Conservation (phyloP, 1,140 invertebrate genomes). For the Gerris buenoi region DNA sequence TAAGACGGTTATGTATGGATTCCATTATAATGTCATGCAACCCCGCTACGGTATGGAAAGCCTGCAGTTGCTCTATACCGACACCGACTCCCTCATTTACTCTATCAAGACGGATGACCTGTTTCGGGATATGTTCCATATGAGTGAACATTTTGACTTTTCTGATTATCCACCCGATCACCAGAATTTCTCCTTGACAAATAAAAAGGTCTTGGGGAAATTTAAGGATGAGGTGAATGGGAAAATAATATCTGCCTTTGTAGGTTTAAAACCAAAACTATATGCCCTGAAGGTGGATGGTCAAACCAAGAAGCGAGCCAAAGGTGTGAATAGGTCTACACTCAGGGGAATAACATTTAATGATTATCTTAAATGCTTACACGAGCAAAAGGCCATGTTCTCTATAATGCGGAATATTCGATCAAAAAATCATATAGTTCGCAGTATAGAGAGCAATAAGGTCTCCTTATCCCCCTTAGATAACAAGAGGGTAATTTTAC, state of each 20-base stretch:
- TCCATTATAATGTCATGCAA: conserved; percentile 14
- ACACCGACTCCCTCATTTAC: conserved; percentile 31
- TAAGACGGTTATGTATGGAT: conserved; percentile 18
- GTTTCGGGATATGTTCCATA: conserved; percentile 11
- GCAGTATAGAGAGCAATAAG: not conserved
- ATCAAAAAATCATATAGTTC: not conserved
- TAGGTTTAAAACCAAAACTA: not conserved
- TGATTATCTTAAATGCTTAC: not conserved
- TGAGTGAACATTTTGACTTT: too few species aligned
- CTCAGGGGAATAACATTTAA: not conserved
- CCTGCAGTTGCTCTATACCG: conserved; percentile 25
- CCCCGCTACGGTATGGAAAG: conserved; percentile 7
- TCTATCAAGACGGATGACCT: conserved; percentile 19
- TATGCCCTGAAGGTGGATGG: not conserved
- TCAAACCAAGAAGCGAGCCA: not conserved
- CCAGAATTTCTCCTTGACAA: not conserved
- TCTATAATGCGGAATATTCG: not conserved
- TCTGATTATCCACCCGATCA: not conserved
- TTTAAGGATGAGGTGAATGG: not conserved
- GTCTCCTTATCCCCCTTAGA: not conserved
- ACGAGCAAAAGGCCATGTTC: not conserved
- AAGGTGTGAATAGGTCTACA: not conserved
- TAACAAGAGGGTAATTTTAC: not conserved
- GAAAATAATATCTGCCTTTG: not conserved
- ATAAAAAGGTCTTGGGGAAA: not conserved